phyloP scores from a whole-genome alignment of 2,888 invertebrate genomes.

The Argyresthia albistria region DNA sequence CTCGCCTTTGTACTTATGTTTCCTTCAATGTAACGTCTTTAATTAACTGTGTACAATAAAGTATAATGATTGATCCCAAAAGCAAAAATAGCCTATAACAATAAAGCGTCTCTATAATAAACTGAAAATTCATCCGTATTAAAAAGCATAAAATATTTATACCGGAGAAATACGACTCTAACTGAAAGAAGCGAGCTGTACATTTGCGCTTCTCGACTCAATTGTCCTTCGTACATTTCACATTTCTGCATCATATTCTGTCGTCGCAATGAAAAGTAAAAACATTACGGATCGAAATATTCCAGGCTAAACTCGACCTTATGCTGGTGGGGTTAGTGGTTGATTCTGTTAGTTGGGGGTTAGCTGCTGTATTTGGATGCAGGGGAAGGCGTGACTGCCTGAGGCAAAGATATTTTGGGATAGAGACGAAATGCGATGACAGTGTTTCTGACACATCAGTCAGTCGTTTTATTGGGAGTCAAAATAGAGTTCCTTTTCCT shows the following conservation, averaged over 20 bases:
- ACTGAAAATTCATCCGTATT: too few relatives aligned
- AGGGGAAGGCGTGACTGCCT: conserved; percentile 55
- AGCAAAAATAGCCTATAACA: too few relatives aligned
- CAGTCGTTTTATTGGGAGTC: too few relatives aligned
- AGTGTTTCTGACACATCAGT: too few relatives aligned
- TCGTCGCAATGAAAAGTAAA: conserved; percentile 63
- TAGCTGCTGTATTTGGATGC: conserved; percentile 47
- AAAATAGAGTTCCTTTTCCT: too few relatives aligned
- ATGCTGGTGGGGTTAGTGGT: conserved; percentile 14
- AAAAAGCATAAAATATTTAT: neutral
- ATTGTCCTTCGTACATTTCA: conserved; percentile 63
- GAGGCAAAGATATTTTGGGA: neutral
- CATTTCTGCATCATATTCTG: conserved; percentile 67
- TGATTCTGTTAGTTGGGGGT: conserved; percentile 11
- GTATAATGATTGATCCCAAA: too few relatives aligned
- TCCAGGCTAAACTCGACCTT: conserved; percentile 15
- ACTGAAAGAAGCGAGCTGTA: conserved; percentile 24
- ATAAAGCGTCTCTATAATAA: too few relatives aligned
- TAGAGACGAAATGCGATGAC: too few relatives aligned
- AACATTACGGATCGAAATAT: conserved; percentile 38
- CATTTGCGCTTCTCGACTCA: conserved; percentile 46
- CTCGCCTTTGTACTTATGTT: too few relatives aligned
- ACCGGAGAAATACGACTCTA: neutral
- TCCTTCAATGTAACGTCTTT: too few relatives aligned
- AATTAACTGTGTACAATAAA: too few relatives aligned